Percentiles rank a stretch among this genome's conserved stretches.
Conservation (phyloP, 2,113 vertebrate species). For the human region GRCh38 chr1:75152501-75153000, state of each 20-base stretch:
- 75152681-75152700: background rate
- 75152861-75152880: background rate
- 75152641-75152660: background rate
- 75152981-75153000: background rate
- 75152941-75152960: background rate
- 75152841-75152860: background rate
- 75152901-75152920: background rate
- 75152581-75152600: background rate
- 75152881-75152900: background rate
- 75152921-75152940: background rate
- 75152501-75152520: background rate
- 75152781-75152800: background rate
- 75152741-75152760: background rate
- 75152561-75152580: background rate
- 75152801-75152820: background rate
- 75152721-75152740: background rate
- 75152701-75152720: background rate
- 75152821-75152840: background rate
- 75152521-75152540: background rate
- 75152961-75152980: background rate
- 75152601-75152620: background rate
- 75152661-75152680: background rate
- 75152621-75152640: background rate
- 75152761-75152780: background rate
- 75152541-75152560: conserved; percentile 24